Conservation (phyloP, 1,140 invertebrate species). For the Physella acuta region DNA sequence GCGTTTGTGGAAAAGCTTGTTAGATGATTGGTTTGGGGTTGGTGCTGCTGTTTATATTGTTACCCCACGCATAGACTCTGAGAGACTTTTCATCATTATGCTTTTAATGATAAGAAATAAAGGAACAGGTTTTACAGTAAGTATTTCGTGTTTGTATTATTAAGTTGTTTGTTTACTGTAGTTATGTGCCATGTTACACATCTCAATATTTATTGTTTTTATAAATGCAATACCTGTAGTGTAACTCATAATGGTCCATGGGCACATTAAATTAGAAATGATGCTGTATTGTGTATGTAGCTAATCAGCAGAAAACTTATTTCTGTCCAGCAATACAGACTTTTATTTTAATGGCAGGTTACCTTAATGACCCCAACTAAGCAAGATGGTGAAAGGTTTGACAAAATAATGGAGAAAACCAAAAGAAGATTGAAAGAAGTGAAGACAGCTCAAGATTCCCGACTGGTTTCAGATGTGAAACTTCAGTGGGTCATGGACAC, state of each 20-base stretch:
- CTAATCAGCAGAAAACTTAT: too few species aligned
- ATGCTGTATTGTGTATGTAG: too few species aligned
- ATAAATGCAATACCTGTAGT: too few species aligned
- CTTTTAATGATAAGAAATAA: conserved; percentile 55
- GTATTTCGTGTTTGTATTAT: too few species aligned
- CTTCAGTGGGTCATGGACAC: conserved; percentile 49
- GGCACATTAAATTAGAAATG: too few species aligned
- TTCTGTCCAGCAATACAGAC: too few species aligned
- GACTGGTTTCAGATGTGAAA: conserved; percentile 52
- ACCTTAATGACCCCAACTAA: conserved; percentile 44
- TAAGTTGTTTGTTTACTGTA: too few species aligned
- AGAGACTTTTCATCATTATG: conserved; percentile 48
- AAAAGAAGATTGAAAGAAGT: conserved; percentile 46
- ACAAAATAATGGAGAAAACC: conserved; percentile 42
- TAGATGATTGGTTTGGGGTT: conserved; percentile 55
- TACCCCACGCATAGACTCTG: conserved; percentile 53
- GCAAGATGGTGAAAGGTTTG: conserved; percentile 42
- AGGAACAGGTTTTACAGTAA: conserved; percentile 48
- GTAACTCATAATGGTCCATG: too few species aligned
- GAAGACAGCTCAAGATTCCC: conserved; percentile 42
- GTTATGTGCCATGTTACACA: too few species aligned
- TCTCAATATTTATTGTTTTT: too few species aligned
- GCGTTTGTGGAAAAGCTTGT: conserved; percentile 50
- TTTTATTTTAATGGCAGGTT: too few species aligned
- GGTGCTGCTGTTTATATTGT: conserved; percentile 50